These are phyloP conservation scores for Chrysomallon squamiferum DNA, from an alignment of 1,140 invertebrate genomes.

Conservation along the genomic window DNA sequence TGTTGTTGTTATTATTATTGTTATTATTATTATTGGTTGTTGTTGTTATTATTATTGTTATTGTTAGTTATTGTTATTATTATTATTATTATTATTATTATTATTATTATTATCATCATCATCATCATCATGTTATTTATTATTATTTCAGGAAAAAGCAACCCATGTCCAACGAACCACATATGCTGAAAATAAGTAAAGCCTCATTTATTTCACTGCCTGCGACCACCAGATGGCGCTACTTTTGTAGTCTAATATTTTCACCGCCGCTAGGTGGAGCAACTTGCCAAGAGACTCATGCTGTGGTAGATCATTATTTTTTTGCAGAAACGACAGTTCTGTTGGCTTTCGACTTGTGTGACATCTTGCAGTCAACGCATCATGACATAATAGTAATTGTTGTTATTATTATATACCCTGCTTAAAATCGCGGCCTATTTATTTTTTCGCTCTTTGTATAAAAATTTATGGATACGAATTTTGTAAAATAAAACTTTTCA, in stretches of 20 bases:
- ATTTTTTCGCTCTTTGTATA: no score
- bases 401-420: no score
- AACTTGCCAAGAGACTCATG: background rate
- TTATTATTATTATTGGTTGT: no score
- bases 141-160: slow-evolving; percentile 50
- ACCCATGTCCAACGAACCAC: slow-evolving; percentile 53
- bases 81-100: no score
- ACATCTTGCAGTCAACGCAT: background rate
- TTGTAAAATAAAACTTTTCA: no score
- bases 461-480: no score
- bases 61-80: no score
- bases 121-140: no score
- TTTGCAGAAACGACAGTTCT: background rate
- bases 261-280: background rate
- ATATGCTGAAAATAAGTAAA: slow-evolving; percentile 36
- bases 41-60: no score
- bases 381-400: background rate
- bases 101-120: no score
- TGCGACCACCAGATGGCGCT: background rate
- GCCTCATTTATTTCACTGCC: background rate
- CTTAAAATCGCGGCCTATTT: no score
- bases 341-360: background rate
- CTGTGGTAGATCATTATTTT: background rate
- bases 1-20: no score
- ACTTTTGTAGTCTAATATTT: background rate